phyloP scores from a whole-genome alignment of 2,113 vertebrate genomes.

The Entosphenus tridentatus region DNA sequence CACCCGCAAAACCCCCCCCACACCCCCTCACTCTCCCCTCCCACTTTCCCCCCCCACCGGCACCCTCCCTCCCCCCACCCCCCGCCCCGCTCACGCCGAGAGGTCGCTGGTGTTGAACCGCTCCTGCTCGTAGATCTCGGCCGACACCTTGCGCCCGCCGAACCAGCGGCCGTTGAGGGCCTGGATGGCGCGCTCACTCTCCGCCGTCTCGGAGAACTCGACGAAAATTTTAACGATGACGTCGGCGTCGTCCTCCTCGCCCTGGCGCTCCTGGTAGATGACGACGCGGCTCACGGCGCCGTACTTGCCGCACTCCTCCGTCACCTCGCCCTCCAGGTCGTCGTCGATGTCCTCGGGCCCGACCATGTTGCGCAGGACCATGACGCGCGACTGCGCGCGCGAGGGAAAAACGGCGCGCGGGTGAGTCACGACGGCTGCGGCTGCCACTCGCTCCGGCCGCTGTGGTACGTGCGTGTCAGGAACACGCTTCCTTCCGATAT shows the following conservation, averaged over 20 bases:
- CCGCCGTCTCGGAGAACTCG: not conserved
- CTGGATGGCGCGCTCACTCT: not conserved
- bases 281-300: not conserved
- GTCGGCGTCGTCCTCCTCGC: not conserved
- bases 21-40: too few species aligned
- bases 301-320: not conserved
- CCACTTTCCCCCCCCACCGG: too few species aligned
- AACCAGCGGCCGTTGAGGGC: constrained; percentile 2
- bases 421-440: too few species aligned
- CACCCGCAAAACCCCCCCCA: too few species aligned
- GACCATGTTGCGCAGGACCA: constrained; percentile 2
- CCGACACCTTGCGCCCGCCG: not conserved
- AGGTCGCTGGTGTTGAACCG: not conserved
- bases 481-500: too few species aligned
- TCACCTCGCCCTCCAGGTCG: constrained; percentile 3
- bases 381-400: not conserved
- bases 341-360: constrained; percentile 1
- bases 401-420: too few species aligned
- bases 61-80: too few species aligned
- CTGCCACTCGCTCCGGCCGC: too few species aligned
- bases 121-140: constrained; percentile 3
- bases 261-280: constrained; percentile 5
- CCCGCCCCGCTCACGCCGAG: not conserved
- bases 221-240: not conserved
- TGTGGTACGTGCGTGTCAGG: too few species aligned